Evolutionary conservation across 2,888 invertebrate species (phyloP).

Genomic region (Empis stercorea): DNA sequence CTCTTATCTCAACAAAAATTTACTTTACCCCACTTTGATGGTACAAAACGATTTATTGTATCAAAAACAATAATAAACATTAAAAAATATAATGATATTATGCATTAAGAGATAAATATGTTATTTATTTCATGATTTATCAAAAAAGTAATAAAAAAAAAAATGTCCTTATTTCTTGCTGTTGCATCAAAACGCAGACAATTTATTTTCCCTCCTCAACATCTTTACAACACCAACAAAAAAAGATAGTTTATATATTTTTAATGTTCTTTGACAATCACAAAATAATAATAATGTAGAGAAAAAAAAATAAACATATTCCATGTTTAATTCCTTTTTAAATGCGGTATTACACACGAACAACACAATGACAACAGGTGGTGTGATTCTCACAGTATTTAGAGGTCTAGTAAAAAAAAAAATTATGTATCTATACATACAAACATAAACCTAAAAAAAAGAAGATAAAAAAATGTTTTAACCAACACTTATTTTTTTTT

Average conservation of each 20-base stretch:
- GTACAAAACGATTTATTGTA: too few relatives aligned
- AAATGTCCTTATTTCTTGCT: too few relatives aligned
- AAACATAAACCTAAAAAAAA: not conserved
- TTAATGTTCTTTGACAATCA: not conserved
- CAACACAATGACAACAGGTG: slow-evolving; percentile 15
- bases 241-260: not conserved
- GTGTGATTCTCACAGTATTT: slow-evolving; percentile 13
- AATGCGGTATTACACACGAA: slow-evolving; percentile 12
- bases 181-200: too few relatives aligned
- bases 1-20: too few relatives aligned
- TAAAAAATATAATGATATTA: too few relatives aligned
- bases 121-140: too few relatives aligned
- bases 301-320: slow-evolving; percentile 8
- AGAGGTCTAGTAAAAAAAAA: slow-evolving; percentile 8
- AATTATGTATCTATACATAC: not conserved
- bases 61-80: too few relatives aligned
- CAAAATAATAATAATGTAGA: not conserved
- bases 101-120: too few relatives aligned
- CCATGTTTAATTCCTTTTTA: slow-evolving; percentile 14
- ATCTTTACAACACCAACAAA: not conserved
- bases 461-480: too few relatives aligned
- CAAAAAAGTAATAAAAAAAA: too few relatives aligned
- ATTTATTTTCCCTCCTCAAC: not conserved
- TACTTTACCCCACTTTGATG: too few relatives aligned
- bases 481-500: too few relatives aligned